phyloP scores from a whole-genome alignment of 2,888 invertebrate species.

The Melanchra persicariae region DNA sequence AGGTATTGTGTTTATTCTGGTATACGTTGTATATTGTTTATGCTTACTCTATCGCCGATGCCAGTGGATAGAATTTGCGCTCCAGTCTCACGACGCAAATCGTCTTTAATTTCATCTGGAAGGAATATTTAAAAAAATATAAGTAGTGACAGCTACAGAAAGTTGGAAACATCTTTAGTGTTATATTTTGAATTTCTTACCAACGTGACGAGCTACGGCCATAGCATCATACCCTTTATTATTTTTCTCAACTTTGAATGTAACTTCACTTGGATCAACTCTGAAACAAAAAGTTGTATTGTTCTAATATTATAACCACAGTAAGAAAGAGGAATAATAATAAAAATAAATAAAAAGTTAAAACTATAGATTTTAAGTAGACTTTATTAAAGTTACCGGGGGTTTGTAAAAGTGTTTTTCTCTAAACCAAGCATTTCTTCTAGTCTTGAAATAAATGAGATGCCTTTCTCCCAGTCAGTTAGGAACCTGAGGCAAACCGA shows the following conservation, averaged over 20 bases:
- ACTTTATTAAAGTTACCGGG: slow-evolving; percentile 87
- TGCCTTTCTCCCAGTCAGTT: slow-evolving; percentile 93
- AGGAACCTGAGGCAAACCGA: slow-evolving; percentile 78
- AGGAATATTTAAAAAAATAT: slow-evolving; percentile 31
- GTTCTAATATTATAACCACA: slow-evolving; percentile 7
- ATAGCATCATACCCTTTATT: slow-evolving; percentile 92
- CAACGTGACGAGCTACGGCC: slow-evolving; percentile 92
- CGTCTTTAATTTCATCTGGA: slow-evolving; percentile 91
- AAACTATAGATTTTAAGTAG: slow-evolving; percentile 49
- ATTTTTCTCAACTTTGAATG: slow-evolving; percentile 93
- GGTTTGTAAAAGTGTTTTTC: slow-evolving; percentile 91
- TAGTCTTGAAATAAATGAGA: slow-evolving; percentile 93
- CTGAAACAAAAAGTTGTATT: slow-evolving; percentile 84
- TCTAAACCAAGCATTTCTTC: slow-evolving; percentile 93
- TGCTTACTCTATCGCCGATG: slow-evolving; percentile 94
- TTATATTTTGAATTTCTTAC: slow-evolving; percentile 83
- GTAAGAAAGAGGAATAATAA: background rate
- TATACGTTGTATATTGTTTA: background rate
- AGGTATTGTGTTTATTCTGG: too few species aligned
- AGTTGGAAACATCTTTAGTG: background rate
- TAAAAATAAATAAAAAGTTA: slow-evolving; percentile 27
- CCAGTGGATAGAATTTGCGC: slow-evolving; percentile 93
- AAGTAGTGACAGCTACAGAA: background rate
- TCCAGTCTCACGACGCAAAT: slow-evolving; percentile 92
- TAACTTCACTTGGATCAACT: slow-evolving; percentile 94